Conservation (phyloP, 2,113 vertebrate genomes). For the Oxygymnocypris stewartii region DNA sequence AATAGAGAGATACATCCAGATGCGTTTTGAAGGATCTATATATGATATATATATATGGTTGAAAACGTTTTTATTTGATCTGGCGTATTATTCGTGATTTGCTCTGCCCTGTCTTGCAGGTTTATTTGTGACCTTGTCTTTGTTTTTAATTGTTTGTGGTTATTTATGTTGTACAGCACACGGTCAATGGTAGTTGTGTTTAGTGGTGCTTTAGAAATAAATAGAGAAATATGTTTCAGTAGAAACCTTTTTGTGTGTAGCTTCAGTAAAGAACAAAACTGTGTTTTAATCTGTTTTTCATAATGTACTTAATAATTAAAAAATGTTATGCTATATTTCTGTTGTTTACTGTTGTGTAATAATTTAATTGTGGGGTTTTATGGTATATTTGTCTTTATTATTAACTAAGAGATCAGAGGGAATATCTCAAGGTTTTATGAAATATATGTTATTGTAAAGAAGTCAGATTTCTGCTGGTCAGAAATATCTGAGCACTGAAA, state of each 20-base stretch:
- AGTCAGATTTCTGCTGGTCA: not conserved
- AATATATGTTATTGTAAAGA: not conserved
- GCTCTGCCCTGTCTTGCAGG: no score
- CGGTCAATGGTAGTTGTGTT: no score
- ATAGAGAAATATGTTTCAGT: not conserved
- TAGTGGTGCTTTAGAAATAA: no score
- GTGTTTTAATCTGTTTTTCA: no score
- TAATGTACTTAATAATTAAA: not conserved
- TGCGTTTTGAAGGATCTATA: not conserved
- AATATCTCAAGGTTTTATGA: not conserved
- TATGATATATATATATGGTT: no score
- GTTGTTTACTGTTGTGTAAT: not conserved
- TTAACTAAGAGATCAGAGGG: not conserved
- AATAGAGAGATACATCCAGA: not conserved
- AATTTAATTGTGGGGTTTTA: not conserved
- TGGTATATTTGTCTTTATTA: not conserved
- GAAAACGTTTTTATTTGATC: no score
- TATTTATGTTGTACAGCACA: no score
- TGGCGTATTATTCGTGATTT: no score
- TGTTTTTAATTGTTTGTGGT: no score
- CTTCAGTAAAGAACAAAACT: no score
- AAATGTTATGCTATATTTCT: not conserved
- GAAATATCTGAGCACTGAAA: not conserved
- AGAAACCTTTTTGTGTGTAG: not conserved
- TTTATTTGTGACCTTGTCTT: no score